Evolutionary conservation across 2,797 vertebrate species (phyloP).

Genomic region (Pseudotriccus pelzelni): DNA sequence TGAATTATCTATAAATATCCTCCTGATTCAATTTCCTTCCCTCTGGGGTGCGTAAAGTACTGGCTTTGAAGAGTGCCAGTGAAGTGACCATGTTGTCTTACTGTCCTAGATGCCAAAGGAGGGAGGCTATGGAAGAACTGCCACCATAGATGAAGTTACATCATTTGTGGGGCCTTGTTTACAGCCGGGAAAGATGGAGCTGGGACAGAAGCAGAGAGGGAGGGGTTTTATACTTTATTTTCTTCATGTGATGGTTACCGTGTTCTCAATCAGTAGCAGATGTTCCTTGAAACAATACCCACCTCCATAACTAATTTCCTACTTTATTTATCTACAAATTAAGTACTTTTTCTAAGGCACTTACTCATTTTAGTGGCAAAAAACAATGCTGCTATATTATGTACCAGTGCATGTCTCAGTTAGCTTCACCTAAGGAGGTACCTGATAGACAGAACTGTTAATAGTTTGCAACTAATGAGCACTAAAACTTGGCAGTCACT

Average conservation of each 20-base stretch:
- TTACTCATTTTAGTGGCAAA: background rate
- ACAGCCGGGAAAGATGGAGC: background rate
- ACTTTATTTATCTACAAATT: background rate
- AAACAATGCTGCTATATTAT: background rate
- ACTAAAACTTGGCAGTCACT: background rate
- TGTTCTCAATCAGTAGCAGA: background rate
- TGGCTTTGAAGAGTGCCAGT: background rate
- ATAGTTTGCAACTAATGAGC: background rate
- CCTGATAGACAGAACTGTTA: background rate
- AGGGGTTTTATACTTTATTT: background rate
- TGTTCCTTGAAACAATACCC: background rate
- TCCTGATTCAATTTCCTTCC: conserved; percentile 37
- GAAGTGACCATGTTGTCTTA: background rate
- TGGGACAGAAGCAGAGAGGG: background rate
- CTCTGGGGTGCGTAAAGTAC: background rate
- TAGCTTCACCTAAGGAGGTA: background rate
- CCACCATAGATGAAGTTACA: background rate
- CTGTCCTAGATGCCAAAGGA: background rate
- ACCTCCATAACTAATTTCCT: background rate
- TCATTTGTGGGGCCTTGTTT: background rate
- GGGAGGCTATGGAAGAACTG: background rate
- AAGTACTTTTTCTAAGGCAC: background rate
- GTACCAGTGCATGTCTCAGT: background rate
- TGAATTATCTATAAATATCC: conserved; percentile 28
- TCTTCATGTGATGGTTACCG: accelerated